A percentile compares a stretch with the other conserved stretches of the same genome.
phyloP scores from a whole-genome alignment of 1,140 invertebrate species.

The Lordiphosa stackelbergi region DNA sequence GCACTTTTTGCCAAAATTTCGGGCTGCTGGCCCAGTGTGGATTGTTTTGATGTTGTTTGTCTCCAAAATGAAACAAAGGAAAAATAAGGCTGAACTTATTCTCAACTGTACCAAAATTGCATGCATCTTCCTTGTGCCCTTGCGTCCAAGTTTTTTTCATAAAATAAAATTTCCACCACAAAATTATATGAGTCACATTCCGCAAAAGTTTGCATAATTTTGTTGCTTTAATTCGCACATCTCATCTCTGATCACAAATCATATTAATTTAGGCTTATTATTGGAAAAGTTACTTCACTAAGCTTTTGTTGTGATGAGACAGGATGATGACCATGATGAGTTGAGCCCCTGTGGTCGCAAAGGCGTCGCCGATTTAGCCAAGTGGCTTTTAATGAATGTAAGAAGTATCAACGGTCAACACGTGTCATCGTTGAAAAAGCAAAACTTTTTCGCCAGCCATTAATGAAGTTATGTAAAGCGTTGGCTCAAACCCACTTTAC shows the following conservation, averaged over 20 bases:
- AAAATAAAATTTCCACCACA: too few relatives aligned
- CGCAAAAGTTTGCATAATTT: conserved; percentile 37
- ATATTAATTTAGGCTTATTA: conserved; percentile 73
- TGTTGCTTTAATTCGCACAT: conserved; percentile 15
- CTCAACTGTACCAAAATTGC: too few relatives aligned
- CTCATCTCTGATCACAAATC: conserved; percentile 21
- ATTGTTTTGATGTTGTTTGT: too few relatives aligned
- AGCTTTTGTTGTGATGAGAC: conserved; percentile 69
- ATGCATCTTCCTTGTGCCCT: too few relatives aligned
- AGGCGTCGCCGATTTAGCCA: conserved; percentile 42
- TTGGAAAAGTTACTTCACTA: conserved; percentile 72
- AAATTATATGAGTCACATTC: conserved; percentile 2
- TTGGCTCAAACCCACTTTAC: conserved; percentile 43
- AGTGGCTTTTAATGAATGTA: conserved; percentile 66
- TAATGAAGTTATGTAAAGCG: conserved; percentile 66
- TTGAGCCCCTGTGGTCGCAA: conserved; percentile 26
- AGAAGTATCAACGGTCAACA: conserved; percentile 58
- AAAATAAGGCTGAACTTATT: too few relatives aligned
- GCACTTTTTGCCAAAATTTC: too few relatives aligned
- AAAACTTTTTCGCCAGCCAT: conserved; percentile 45
- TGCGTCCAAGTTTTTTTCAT: too few relatives aligned
- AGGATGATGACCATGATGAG: conserved; percentile 30
- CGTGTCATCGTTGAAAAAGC: conserved; percentile 27
- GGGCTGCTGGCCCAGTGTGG: too few relatives aligned
- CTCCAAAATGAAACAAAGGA: too few relatives aligned